Evolutionary conservation across 2,888 invertebrate genomes (phyloP), one percentile per base, ranked within the genome.

Genomic region (Lithophane socia): DNA sequence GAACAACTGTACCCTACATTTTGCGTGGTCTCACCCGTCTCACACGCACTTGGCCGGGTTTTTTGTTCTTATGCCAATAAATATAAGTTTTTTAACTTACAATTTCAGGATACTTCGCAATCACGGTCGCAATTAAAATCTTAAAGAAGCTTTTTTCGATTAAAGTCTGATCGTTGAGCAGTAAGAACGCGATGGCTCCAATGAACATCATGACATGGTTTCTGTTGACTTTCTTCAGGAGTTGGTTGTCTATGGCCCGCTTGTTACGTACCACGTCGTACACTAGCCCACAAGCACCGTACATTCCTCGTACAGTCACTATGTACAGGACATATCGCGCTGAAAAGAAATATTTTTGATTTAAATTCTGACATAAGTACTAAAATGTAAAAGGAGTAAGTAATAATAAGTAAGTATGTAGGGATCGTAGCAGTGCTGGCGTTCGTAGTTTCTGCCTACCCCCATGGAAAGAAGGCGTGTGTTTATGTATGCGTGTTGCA

Each of bases 291-390:
- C 88, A 88, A 0, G 67, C 73, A 0, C 86, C 86, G 21, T 92
- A 88, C 0, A 90, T 82, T 0, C 86, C 89, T 47, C 90, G 87
- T 18, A 94, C 90, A 1, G 90, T 74, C 4, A 95, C 73, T 2
- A 94, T 75, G 84, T 93, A 94, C 13, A 93, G 21, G 0, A 92
- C 76, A 81, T 91, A 94, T 2, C 94, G 94, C 18, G 91, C 95
- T 95, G 91, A 47, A 91, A 90, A 18, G 13, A 58, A 47, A 44
- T 4, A 37, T 24, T 16, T 13, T 44, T 29, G 12, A 5, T 44
- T 70, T 18, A 44, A 10, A 54, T 54, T 72, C 9, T 29, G 29
- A 21, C 54, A n/a, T 58, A n/a, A n/a, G n/a, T n/a, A 60, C 0
- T 29, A 16, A 60, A 60, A 60, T 24, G 3, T 58, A 24, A 24